These are phyloP conservation scores for Lysiphlebus fabarum DNA, from an alignment of 1,140 invertebrate species.

Conservation along the genomic window DNA sequence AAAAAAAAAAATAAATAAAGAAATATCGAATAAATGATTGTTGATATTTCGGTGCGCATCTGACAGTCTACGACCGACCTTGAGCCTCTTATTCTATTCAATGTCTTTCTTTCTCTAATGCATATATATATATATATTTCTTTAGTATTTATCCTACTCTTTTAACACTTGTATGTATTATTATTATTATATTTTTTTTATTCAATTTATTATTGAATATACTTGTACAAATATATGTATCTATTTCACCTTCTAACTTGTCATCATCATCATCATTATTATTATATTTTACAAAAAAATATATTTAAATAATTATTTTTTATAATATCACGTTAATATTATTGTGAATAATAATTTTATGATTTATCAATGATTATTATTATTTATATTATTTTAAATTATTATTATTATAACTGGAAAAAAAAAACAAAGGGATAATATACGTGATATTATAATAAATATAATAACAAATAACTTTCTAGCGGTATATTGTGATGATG, in stretches of 20 bases:
- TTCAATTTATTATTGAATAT: no score
- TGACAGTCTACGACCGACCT: slow-evolving; percentile 30
- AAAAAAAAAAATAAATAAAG: neutral
- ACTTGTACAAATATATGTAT: no score
- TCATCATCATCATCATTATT: neutral
- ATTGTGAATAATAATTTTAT: no score
- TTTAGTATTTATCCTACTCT: slow-evolving; percentile 10
- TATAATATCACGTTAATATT: no score
- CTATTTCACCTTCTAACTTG: neutral
- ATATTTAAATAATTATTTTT: no score
- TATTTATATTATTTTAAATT: neutral
- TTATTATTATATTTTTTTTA: no score
- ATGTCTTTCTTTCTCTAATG: slow-evolving; percentile 4
- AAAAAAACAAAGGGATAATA: neutral
- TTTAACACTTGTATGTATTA: neutral
- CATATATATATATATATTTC: slow-evolving; percentile 7
- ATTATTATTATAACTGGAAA: neutral
- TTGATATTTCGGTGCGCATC: slow-evolving; percentile 30
- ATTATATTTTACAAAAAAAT: no score
- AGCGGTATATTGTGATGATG: slow-evolving; percentile 46
- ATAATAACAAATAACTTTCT: slow-evolving; percentile 44
- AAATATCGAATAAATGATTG: slow-evolving; percentile 10
- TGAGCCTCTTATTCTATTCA: slow-evolving; percentile 25
- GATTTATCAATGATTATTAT: neutral
- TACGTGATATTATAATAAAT: slow-evolving; percentile 31